Evolutionary conservation across 1,140 invertebrate species (phyloP).

Genomic region (Neuroterus valhalla): DNA sequence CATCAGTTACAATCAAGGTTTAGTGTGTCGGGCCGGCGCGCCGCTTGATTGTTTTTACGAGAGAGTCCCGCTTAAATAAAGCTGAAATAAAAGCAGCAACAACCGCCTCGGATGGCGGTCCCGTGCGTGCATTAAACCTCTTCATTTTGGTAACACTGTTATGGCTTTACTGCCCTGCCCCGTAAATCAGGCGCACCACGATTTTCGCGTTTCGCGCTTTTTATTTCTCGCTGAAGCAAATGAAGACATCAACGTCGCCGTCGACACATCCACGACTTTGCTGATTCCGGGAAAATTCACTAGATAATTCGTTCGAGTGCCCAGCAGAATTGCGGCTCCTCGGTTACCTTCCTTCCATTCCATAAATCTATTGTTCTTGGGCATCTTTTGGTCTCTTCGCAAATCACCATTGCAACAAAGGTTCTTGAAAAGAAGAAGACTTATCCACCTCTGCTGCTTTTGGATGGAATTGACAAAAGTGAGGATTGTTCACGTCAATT

Average conservation of each 20-base stretch:
- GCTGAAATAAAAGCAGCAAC: conserved; percentile 48
- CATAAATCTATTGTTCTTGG: too few species aligned
- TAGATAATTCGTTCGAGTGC: conserved; percentile 25
- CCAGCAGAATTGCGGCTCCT: conserved; percentile 33
- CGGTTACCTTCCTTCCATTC: too few species aligned
- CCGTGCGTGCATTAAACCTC: conserved; percentile 64
- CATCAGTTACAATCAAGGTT: conserved; percentile 71
- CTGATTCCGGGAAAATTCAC: conserved; percentile 36
- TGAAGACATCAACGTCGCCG: conserved; percentile 56
- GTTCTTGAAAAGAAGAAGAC: too few species aligned
- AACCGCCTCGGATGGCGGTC: conserved; percentile 28
- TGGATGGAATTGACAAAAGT: too few species aligned
- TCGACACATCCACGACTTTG: not conserved
- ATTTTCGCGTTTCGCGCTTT: conserved; percentile 66
- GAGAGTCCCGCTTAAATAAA: conserved; percentile 47
- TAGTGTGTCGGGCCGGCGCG: conserved; percentile 60
- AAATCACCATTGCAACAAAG: too few species aligned
- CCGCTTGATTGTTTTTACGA: conserved; percentile 73
- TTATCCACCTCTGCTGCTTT: too few species aligned
- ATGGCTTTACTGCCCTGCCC: conserved; percentile 62
- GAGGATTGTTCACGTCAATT: too few species aligned
- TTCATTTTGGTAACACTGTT: conserved; percentile 71
- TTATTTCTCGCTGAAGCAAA: conserved; percentile 49
- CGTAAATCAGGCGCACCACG: conserved; percentile 64
- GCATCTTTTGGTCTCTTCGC: too few species aligned